A percentile compares a stretch with the other conserved stretches of the same genome.
Conservation (phyloP, 2,797 vertebrate species). For the Malurus splendens region DNA sequence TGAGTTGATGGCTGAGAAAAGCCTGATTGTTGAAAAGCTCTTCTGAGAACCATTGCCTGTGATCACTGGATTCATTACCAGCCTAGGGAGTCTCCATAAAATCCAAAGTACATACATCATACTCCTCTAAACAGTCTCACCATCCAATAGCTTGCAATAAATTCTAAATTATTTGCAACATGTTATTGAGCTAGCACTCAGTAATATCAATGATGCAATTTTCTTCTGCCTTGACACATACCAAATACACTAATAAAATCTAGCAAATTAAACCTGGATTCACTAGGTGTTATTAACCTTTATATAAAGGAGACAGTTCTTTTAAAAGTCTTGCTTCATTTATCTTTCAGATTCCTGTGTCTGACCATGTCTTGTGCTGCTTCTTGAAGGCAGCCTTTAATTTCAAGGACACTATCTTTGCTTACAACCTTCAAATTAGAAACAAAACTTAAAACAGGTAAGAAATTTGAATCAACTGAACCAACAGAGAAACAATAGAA, state of each 20-base stretch:
- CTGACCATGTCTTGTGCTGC: background rate
- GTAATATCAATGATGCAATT: background rate
- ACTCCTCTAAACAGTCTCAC: background rate
- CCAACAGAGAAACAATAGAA: background rate
- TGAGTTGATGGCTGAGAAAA: background rate
- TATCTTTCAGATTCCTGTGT: background rate
- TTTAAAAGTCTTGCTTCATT: background rate
- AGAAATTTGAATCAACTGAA: background rate
- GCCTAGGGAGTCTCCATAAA: background rate
- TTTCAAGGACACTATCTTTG: background rate
- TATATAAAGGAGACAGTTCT: background rate
- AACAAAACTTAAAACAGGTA: background rate
- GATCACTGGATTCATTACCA: background rate
- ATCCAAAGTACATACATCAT: background rate
- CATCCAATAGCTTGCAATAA: background rate
- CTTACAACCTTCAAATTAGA: background rate
- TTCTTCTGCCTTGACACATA: background rate
- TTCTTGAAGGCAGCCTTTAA: background rate
- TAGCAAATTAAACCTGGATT: background rate
- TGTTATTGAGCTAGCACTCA: background rate
- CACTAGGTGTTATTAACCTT: background rate
- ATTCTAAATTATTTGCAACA: background rate
- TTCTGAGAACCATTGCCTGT: background rate
- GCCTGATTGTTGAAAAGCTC: background rate
- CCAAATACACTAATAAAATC: conserved; percentile 6